Evolutionary conservation across 2,888 invertebrate genomes (phyloP), one percentile per base, ranked within the genome.

Genomic region (Athalia rosae): DNA sequence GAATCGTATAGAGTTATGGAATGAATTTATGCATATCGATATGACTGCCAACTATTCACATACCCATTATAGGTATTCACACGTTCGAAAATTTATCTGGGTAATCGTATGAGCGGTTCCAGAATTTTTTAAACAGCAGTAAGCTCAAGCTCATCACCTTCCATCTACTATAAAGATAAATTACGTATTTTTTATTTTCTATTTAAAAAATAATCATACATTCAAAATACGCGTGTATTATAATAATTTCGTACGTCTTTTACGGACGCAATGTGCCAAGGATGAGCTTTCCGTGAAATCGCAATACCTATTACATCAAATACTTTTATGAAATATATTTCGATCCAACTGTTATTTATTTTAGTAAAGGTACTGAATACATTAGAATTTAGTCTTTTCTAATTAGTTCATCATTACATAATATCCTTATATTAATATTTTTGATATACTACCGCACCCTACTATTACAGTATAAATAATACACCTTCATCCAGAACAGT

Each of bases 301-400:
- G 58, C 58, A 56, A 58, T 56, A 69, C 50, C n/a, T 53, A 56
- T 61, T 77, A 4, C 7, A 48, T 41, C 59, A 73, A 50, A 81
- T 78, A 59, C 61, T 78, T 64, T 77, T 77, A 73, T 76, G 78
- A 58, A 71, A 71, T 58, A 71, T 71, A 71, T 71, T 74, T 50
- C 50, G 61, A 74, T 45, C 61, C 47, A 61, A 74, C 47, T 74
- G 74, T 74, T 74, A 74, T 74, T 74, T 74, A 74, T 74, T 74
- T 59, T 74, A 74, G 74, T 74, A 74, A 74, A 74, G 61, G 74
- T 74, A 74, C 74, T 74, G 74, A 74, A 74, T 74, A 74, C 28
- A 28, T 28, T 74, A 74, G 74, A n/a, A n/a, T 43, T 5, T 74
- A 74, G 45, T 9, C 58, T 61, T 61, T 62, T 71, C 13, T 71